Evolutionary conservation across 2,797 vertebrate genomes (phyloP).

Genomic region (Peromyscus melanophrys): DNA sequence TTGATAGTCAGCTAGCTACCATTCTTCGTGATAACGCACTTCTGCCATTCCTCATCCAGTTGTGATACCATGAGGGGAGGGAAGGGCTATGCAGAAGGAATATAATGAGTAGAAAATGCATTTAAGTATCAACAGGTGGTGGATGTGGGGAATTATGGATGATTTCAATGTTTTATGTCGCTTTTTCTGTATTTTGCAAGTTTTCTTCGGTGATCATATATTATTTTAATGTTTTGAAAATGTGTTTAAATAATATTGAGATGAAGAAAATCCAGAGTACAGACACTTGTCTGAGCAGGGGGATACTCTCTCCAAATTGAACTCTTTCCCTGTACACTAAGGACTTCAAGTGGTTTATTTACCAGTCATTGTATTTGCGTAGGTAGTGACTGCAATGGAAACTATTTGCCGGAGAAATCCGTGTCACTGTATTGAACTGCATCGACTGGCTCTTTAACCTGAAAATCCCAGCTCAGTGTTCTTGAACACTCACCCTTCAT

Average conservation of each 20-base stretch:
- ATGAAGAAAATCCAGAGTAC: conserved; percentile 35
- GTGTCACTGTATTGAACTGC: background rate
- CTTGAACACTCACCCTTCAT: conserved; percentile 2
- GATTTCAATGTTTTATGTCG: conserved; percentile 38
- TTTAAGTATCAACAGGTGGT: conserved; percentile 51
- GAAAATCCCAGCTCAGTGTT: conserved; percentile 26
- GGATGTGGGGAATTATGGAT: background rate
- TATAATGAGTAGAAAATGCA: conserved; percentile 27
- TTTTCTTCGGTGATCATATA: conserved; percentile 47
- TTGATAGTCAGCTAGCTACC: background rate
- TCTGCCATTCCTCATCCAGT: conserved; percentile 42
- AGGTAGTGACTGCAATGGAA: conserved; percentile 57
- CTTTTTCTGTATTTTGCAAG: conserved; percentile 46
- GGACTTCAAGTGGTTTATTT: background rate
- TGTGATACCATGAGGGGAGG: background rate
- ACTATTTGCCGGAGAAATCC: conserved; percentile 56
- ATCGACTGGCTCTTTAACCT: conserved; percentile 1
- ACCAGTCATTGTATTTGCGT: background rate
- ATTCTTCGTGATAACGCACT: background rate
- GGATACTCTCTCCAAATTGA: conserved; percentile 2
- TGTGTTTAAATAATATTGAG: conserved; percentile 33
- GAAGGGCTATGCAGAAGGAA: background rate
- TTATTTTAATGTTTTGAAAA: conserved; percentile 61
- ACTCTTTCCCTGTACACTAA: background rate
- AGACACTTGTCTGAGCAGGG: background rate